phyloP scores from a whole-genome alignment of 2,113 vertebrate genomes.

The Oreocharis arfaki region DNA sequence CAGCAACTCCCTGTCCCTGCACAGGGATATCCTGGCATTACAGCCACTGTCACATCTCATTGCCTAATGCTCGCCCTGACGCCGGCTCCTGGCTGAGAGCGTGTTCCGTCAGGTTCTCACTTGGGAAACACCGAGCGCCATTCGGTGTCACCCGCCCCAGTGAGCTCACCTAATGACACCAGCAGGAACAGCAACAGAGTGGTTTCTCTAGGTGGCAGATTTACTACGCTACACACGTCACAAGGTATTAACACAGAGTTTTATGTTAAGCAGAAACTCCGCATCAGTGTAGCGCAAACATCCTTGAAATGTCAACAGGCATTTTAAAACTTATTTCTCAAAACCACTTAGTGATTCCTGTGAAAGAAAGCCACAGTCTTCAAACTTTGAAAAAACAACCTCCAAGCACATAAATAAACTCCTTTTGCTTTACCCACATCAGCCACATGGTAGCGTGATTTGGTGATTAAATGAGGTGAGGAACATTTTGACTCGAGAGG shows the following conservation, averaged over 20 bases:
- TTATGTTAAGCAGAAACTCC: not conserved
- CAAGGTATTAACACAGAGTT: not conserved
- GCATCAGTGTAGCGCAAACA: not conserved
- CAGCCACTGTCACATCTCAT: not conserved
- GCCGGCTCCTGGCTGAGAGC: not conserved
- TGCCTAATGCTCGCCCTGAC: not conserved
- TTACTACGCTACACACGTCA: not conserved
- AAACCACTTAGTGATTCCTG: not conserved
- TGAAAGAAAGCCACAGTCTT: not conserved
- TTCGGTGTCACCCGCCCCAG: not conserved
- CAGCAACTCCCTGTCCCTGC: not conserved
- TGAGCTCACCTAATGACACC: not conserved
- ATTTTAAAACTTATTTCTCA: not conserved
- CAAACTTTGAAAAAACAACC: not conserved
- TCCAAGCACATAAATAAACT: not conserved
- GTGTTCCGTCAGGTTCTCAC: not conserved
- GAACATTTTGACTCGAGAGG: not conserved
- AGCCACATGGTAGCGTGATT: not conserved
- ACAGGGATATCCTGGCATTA: not conserved
- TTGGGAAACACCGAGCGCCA: not conserved
- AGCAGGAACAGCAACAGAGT: not conserved
- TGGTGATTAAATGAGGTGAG: not conserved
- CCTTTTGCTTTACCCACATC: not conserved
- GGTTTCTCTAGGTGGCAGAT: not conserved
- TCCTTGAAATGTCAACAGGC: not conserved